These are phyloP conservation scores for Megamerina dolium DNA, from an alignment of 2,888 invertebrate species.

Conservation along the genomic window DNA sequence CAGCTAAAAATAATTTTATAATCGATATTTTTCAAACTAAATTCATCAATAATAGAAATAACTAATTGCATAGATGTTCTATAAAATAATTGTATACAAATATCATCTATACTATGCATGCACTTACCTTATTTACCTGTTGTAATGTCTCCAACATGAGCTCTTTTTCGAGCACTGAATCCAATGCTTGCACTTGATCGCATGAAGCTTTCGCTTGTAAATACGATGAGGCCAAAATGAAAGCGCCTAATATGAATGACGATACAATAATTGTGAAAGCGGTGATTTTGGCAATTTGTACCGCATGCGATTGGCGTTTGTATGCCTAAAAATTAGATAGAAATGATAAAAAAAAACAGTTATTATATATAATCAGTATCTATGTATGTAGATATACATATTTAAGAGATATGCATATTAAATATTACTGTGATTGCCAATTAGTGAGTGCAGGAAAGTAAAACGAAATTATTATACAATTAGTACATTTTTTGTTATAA, in stretches of 20 bases:
- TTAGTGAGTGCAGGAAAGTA: too few relatives aligned
- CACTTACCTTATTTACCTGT: conserved; percentile 58
- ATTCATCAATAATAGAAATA: too few relatives aligned
- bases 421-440: neutral
- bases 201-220: conserved; percentile 76
- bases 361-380: neutral
- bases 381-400: neutral
- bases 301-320: conserved; percentile 67
- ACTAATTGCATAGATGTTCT: too few relatives aligned
- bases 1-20: too few relatives aligned
- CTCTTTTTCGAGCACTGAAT: conserved; percentile 63
- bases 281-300: conserved; percentile 81
- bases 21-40: too few relatives aligned
- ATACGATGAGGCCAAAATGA: conserved; percentile 78
- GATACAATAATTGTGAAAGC: conserved; percentile 77
- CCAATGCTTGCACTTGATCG: conserved; percentile 66
- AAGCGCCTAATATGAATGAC: conserved; percentile 73
- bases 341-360: conserved; percentile 1
- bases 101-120: too few relatives aligned
- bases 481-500: too few relatives aligned
- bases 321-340: conserved; percentile 76
- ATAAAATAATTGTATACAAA: too few relatives aligned
- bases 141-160: conserved; percentile 64
- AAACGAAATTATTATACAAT: too few relatives aligned
- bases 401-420: neutral